Evolutionary conservation across 2,113 vertebrate species (phyloP).

Genomic region (Aramus guarauna): DNA sequence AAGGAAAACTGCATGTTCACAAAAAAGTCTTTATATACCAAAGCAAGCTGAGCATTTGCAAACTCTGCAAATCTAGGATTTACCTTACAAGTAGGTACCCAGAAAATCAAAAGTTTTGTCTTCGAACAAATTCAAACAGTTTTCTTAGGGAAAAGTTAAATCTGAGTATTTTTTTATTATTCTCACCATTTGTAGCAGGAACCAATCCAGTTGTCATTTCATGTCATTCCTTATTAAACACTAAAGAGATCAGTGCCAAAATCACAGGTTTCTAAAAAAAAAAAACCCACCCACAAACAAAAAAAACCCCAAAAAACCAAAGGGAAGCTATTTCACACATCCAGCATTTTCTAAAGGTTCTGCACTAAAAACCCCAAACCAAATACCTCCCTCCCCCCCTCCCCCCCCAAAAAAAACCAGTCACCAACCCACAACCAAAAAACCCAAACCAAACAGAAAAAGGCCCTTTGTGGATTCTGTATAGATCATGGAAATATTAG

Average conservation of each 20-base stretch:
- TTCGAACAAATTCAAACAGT: not conserved
- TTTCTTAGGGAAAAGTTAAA: not conserved
- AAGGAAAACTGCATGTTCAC: slow-evolving; percentile 27
- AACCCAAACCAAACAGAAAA: not conserved
- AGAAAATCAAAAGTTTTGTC: not conserved
- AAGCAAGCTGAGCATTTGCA: not conserved
- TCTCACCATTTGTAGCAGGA: not conserved
- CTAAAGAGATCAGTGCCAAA: not conserved
- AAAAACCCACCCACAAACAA: not conserved
- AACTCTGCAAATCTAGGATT: not conserved
- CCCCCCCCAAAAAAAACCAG: not conserved
- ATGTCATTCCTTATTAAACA: not conserved
- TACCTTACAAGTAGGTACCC: not conserved
- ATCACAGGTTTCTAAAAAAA: not conserved
- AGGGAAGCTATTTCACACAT: not conserved
- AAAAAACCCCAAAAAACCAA: not conserved
- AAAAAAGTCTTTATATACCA: slow-evolving; percentile 18
- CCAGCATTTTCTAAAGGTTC: not conserved
- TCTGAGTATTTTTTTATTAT: not conserved
- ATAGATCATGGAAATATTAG: not conserved
- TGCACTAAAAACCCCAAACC: not conserved
- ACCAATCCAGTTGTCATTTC: not conserved
- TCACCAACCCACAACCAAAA: not conserved
- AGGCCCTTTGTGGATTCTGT: not conserved
- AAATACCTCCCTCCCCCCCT: not conserved